Conservation (phyloP, 2,888 invertebrate genomes). For the Epinotia ramella region DNA sequence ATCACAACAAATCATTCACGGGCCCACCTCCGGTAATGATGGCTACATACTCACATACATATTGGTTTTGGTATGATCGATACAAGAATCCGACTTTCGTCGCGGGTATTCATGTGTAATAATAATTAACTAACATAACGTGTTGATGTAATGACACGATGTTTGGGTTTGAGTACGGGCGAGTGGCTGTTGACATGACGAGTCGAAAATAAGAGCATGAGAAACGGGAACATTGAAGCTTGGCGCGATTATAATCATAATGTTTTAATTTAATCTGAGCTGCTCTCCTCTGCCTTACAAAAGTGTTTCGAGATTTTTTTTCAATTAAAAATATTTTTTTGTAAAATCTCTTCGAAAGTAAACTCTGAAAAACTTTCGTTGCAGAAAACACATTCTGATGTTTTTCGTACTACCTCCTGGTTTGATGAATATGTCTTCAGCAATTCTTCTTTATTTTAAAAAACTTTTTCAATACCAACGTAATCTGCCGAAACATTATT, state of each 20-base stretch:
- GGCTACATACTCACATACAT: constrained; percentile 74
- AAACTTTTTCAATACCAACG: neutral
- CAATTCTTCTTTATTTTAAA: too few species aligned
- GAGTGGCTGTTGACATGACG: constrained; percentile 36
- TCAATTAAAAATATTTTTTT: neutral
- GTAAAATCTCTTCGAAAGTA: too few species aligned
- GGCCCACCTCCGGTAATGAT: constrained; percentile 82
- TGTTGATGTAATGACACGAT: constrained; percentile 44
- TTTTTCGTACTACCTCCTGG: neutral
- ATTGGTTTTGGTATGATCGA: constrained; percentile 50
- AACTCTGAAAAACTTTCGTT: neutral
- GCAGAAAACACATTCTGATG: neutral
- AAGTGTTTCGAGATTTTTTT: neutral
- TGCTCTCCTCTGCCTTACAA: too few species aligned
- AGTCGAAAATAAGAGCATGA: constrained; percentile 21
- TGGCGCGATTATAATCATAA: neutral
- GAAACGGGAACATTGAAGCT: neutral
- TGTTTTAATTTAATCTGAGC: neutral
- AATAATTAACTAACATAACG: constrained; percentile 44
- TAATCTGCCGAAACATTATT: constrained; percentile 9
- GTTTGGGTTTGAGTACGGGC: constrained; percentile 34
- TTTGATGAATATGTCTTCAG: neutral
- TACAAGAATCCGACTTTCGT: constrained; percentile 45
- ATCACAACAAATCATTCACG: constrained; percentile 84
- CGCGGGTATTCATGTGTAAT: constrained; percentile 43